Evolutionary conservation across 2,797 vertebrate genomes (phyloP).

Genomic region (Enteromius mattozi): DNA sequence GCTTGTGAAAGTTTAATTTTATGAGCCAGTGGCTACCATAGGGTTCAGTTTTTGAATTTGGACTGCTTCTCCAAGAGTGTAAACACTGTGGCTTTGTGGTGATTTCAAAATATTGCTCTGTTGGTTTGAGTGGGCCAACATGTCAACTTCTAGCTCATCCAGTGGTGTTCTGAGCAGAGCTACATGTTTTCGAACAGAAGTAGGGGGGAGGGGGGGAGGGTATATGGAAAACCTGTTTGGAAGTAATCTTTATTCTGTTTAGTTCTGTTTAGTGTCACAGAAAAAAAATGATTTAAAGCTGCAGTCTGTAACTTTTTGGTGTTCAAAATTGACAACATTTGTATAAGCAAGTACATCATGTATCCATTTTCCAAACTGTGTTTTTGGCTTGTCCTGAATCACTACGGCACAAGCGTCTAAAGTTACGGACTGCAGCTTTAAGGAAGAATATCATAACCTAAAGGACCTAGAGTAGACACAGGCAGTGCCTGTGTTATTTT

Average conservation of each 20-base stretch:
- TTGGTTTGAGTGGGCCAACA: not conserved
- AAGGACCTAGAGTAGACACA: not conserved
- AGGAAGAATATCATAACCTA: too few species aligned
- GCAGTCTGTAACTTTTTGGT: too few species aligned
- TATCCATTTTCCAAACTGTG: too few species aligned
- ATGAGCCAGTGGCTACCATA: not conserved
- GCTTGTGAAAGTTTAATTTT: not conserved
- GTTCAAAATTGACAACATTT: too few species aligned
- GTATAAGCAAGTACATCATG: too few species aligned
- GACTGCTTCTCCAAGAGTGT: not conserved
- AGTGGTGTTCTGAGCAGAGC: not conserved
- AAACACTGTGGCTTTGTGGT: slow-evolving; percentile 30
- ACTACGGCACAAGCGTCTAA: too few species aligned
- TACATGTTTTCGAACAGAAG: not conserved
- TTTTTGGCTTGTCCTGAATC: too few species aligned
- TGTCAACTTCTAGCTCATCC: slow-evolving; percentile 15
- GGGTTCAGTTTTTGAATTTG: not conserved
- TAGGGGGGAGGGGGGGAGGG: too few species aligned
- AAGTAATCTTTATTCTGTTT: not conserved
- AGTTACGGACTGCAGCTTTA: too few species aligned
- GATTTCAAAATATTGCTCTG: not conserved
- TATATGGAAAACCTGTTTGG: not conserved
- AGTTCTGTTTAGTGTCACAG: not conserved
- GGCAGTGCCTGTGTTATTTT: not conserved
- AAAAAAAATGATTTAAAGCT: too few species aligned